Percentiles rank a stretch among this genome's conserved stretches.
These are phyloP conservation scores for Coelopa frigida DNA, from an alignment of 1,140 invertebrate genomes.

Conservation along the genomic window DNA sequence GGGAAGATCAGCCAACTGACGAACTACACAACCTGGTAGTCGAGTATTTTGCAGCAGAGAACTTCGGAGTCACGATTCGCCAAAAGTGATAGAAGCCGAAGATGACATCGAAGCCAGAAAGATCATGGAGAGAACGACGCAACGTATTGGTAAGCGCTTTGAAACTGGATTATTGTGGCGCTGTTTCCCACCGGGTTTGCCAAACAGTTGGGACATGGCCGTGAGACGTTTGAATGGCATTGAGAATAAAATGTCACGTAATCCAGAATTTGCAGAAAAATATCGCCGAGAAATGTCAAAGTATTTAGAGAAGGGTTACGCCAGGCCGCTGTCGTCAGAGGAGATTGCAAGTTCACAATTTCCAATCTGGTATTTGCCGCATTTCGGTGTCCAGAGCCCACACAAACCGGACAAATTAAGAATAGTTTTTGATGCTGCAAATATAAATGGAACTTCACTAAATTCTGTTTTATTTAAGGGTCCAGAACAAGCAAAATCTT, in stretches of 20 bases:
- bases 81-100: too few species aligned
- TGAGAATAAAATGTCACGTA: slow-evolving; percentile 13
- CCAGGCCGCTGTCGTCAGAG: slow-evolving; percentile 4
- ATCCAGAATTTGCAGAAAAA: slow-evolving; percentile 3
- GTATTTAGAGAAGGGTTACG: slow-evolving; percentile 18
- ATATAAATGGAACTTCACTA: slow-evolving; percentile 15
- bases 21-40: too few species aligned
- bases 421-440: slow-evolving; percentile 27
- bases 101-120: not conserved
- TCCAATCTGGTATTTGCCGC: slow-evolving; percentile 30
- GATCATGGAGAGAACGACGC: slow-evolving; percentile 3
- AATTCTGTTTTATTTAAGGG: slow-evolving; percentile 27
- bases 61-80: too few species aligned
- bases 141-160: slow-evolving; percentile 7
- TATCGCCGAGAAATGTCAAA: slow-evolving; percentile 18
- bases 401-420: slow-evolving; percentile 26
- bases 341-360: not conserved
- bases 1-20: too few species aligned
- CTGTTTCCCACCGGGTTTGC: not conserved
- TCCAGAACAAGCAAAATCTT: slow-evolving; percentile 24
- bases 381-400: slow-evolving; percentile 26
- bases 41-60: too few species aligned
- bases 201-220: slow-evolving; percentile 9
- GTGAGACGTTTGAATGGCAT: slow-evolving; percentile 3
- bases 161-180: slow-evolving; percentile 19